phyloP scores from a whole-genome alignment of 2,797 vertebrate genomes.

The Apodemus agrarius region DNA sequence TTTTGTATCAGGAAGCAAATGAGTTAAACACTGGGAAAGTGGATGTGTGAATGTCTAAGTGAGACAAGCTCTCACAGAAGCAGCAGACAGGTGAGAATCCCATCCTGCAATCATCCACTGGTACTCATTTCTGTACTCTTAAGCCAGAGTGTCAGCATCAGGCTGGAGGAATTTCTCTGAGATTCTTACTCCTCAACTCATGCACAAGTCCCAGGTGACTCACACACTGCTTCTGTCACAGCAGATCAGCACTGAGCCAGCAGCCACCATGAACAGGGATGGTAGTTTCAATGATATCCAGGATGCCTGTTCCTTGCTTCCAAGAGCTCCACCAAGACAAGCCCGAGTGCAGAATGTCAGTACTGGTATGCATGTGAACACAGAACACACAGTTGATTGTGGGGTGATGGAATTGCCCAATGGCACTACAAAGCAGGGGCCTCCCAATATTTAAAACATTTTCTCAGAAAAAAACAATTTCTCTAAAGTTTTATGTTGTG shows the following conservation, averaged over 20 bases:
- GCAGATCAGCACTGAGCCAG: conserved; percentile 57
- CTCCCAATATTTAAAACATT: background rate
- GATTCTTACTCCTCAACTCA: conserved; percentile 59
- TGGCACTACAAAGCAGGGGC: background rate
- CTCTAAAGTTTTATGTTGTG: background rate
- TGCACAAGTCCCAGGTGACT: conserved; percentile 51
- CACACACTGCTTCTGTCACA: conserved; percentile 71
- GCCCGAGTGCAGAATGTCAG: background rate
- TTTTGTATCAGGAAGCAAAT: background rate
- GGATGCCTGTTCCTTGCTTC: conserved; percentile 45
- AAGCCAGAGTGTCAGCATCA: conserved; percentile 5
- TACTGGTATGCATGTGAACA: background rate
- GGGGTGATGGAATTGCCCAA: background rate
- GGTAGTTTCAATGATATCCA: background rate
- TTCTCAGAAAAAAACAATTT: background rate
- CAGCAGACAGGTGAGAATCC: background rate
- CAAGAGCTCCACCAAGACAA: background rate
- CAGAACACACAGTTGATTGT: background rate
- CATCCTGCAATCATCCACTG: background rate
- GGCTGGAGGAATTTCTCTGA: conserved; percentile 23
- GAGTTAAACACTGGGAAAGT: background rate
- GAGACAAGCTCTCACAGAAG: background rate
- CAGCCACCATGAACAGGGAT: conserved; percentile 2
- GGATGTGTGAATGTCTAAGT: background rate
- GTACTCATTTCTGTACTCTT: background rate